These are phyloP conservation scores for Ectobius pallidus DNA, from an alignment of 2,888 invertebrate genomes.

Conservation along the genomic window DNA sequence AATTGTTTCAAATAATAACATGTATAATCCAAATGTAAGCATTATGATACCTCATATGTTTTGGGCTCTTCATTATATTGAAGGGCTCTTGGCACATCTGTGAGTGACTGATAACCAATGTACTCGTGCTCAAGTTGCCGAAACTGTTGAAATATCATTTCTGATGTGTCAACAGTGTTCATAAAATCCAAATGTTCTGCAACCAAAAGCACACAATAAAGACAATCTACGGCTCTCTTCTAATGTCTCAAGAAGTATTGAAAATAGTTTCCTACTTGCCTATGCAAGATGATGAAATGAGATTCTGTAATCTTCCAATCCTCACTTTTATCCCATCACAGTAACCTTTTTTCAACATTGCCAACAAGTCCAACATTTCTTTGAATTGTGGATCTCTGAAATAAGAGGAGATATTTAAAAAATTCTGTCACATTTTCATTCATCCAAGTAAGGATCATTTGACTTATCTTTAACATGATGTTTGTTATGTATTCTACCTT, in stretches of 20 bases:
- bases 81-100: constrained; percentile 87
- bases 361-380: constrained; percentile 93
- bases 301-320: constrained; percentile 91
- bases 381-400: constrained; percentile 89
- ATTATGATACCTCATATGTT: constrained; percentile 59
- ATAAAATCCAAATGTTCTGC: constrained; percentile 96
- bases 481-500: too few species aligned
- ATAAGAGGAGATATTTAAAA: background rate
- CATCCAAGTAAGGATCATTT: background rate
- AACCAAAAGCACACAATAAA: too few species aligned
- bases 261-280: constrained; percentile 58
- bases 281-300: constrained; percentile 97
- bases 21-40: too few species aligned
- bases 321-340: constrained; percentile 96
- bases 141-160: constrained; percentile 80
- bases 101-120: constrained; percentile 93
- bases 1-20: too few species aligned
- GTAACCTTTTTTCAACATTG: constrained; percentile 96
- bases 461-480: too few species aligned
- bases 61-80: constrained; percentile 71
- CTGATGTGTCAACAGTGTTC: constrained; percentile 73
- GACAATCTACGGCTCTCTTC: too few species aligned
- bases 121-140: constrained; percentile 89
- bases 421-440: background rate
- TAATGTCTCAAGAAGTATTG: too few species aligned